Conservation (phyloP, 2,113 vertebrate species). For the Tichodroma muraria region DNA sequence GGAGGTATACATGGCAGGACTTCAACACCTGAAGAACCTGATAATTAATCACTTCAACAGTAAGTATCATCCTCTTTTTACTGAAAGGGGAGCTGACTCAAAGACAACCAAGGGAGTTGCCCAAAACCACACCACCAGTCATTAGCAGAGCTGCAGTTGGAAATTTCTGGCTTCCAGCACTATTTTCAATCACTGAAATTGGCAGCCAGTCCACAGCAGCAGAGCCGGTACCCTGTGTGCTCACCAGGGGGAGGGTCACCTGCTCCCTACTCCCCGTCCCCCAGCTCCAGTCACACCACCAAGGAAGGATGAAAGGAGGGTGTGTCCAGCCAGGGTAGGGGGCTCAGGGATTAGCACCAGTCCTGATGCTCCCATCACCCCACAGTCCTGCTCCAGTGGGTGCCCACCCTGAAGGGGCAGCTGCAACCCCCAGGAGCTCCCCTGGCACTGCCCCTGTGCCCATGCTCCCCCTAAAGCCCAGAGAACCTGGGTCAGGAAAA, state of each 20-base stretch:
- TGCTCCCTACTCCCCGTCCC: accelerated
- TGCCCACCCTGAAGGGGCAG: accelerated
- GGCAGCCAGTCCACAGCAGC: accelerated
- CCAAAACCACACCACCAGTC: constrained; percentile 37
- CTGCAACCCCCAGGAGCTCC: background rate
- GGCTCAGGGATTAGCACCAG: background rate
- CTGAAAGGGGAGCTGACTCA: constrained; percentile 45
- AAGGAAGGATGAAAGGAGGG: background rate
- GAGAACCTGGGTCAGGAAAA: background rate
- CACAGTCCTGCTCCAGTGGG: background rate
- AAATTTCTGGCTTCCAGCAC: background rate
- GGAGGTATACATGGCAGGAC: background rate
- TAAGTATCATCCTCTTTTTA: background rate
- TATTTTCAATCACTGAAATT: background rate
- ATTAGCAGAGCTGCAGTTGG: constrained; percentile 51
- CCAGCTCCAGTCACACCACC: background rate
- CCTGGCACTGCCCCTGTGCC: background rate
- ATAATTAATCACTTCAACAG: constrained; percentile 1
- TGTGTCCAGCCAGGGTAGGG: background rate
- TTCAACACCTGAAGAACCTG: background rate
- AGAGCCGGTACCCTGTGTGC: background rate
- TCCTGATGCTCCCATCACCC: background rate
- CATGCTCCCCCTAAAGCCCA: accelerated
- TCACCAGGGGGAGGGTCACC: background rate
- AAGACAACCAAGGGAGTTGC: constrained; percentile 41